Evolutionary conservation across 2,113 vertebrate species (phyloP).

Genomic region (Limnothrissa miodon): DNA sequence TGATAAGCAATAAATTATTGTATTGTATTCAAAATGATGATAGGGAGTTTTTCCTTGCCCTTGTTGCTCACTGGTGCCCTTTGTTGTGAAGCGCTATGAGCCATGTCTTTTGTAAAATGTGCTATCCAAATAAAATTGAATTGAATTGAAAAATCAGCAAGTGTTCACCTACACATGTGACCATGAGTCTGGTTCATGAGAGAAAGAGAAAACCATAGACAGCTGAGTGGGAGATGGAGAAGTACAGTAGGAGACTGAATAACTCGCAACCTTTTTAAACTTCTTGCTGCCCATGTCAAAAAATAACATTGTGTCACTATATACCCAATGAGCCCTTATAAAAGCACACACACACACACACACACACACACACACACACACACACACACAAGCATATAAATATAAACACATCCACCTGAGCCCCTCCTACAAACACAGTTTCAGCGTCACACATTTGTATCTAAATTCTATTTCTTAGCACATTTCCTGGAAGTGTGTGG

Average conservation of each 20-base stretch:
- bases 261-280: not conserved
- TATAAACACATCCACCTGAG: not conserved
- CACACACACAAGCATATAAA: not conserved
- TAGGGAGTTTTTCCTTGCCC: too few species aligned
- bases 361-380: constrained; percentile 1
- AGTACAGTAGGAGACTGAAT: not conserved
- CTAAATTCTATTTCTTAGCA: not conserved
- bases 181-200: too few species aligned
- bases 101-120: too few species aligned
- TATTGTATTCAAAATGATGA: too few species aligned
- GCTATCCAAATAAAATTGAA: too few species aligned
- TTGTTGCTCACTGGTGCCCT: too few species aligned
- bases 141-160: too few species aligned
- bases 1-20: too few species aligned
- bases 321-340: not conserved
- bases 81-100: too few species aligned
- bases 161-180: too few species aligned
- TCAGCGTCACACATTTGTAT: not conserved
- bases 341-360: not conserved
- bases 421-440: not conserved
- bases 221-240: too few species aligned
- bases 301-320: not conserved
- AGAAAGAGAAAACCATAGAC: too few species aligned
- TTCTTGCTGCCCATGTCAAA: not conserved
- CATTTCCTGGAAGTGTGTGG: constrained; percentile 1